A percentile compares a stretch with the other conserved stretches of the same genome.
These are phyloP conservation scores for Microctonus aethiopoides DNA, from an alignment of 2,888 invertebrate genomes.

Conservation along the genomic window DNA sequence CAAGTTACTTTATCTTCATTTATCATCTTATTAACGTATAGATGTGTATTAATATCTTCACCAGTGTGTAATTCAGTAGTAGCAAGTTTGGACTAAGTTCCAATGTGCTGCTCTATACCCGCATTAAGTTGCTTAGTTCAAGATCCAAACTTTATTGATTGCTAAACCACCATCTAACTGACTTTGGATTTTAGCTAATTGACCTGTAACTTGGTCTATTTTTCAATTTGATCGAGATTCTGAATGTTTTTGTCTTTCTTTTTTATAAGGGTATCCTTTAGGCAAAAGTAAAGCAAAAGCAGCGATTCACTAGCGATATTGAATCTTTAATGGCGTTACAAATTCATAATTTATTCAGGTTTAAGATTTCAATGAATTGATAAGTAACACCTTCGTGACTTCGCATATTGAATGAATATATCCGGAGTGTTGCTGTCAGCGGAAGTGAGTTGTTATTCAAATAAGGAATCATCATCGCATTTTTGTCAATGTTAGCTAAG, in stretches of 20 bases:
- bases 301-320: neutral
- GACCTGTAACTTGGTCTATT: neutral
- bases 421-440: neutral
- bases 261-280: neutral
- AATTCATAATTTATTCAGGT: neutral
- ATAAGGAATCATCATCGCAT: neutral
- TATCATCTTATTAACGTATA: neutral
- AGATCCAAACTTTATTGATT: slow-evolving; percentile 14
- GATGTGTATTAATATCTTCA: neutral
- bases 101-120: neutral
- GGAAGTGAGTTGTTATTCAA: neutral
- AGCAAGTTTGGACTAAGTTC: neutral
- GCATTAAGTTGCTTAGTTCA: neutral
- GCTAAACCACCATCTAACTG: neutral
- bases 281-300: too few relatives aligned
- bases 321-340: neutral
- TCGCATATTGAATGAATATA: neutral
- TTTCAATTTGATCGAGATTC: neutral
- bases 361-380: neutral
- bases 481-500: neutral
- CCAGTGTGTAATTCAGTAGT: too few relatives aligned
- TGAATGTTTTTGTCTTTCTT: neutral
- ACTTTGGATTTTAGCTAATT: neutral
- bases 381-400: neutral
- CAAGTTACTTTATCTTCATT: neutral